phyloP scores from a whole-genome alignment of 2,888 invertebrate genomes.

The Clistopyga incitator region DNA sequence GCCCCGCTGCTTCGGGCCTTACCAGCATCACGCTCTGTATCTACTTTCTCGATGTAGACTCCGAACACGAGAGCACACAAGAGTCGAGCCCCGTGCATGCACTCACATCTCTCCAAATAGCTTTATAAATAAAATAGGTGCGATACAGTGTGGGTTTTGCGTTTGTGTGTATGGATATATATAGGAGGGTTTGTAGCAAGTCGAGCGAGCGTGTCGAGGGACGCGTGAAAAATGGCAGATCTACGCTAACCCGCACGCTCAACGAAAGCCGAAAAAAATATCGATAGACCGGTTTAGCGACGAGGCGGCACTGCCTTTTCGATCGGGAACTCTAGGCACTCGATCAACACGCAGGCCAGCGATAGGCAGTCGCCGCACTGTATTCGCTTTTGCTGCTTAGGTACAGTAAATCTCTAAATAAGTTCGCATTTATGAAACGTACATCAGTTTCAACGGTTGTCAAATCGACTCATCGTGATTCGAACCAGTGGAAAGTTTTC shows the following conservation, averaged over 20 bases:
- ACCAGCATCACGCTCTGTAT: constrained; percentile 25
- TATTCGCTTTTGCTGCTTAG: background rate
- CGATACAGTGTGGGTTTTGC: background rate
- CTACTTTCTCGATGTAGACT: constrained; percentile 53
- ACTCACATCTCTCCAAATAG: constrained; percentile 21
- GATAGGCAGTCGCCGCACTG: background rate
- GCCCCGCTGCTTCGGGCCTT: constrained; percentile 23
- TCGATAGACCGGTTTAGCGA: constrained; percentile 47
- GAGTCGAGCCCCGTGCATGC: constrained; percentile 4
- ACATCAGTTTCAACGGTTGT: too few species aligned
- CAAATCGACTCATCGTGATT: background rate
- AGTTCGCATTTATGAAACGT: background rate
- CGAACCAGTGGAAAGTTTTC: background rate
- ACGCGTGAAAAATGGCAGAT: constrained; percentile 48
- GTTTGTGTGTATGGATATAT: background rate
- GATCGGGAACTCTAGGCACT: constrained; percentile 14
- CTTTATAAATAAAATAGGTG: constrained; percentile 9
- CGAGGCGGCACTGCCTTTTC: constrained; percentile 38
- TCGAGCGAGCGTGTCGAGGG: constrained; percentile 37
- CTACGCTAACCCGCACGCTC: constrained; percentile 27
- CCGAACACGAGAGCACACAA: background rate
- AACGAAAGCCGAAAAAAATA: constrained; percentile 2
- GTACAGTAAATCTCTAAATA: constrained; percentile 8
- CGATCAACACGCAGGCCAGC: background rate
- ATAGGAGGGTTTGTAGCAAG: background rate